Evolutionary conservation across 1,140 invertebrate species (phyloP), one percentile per base, ranked within the genome.

Genomic region (Hydropsyche tenuis): DNA sequence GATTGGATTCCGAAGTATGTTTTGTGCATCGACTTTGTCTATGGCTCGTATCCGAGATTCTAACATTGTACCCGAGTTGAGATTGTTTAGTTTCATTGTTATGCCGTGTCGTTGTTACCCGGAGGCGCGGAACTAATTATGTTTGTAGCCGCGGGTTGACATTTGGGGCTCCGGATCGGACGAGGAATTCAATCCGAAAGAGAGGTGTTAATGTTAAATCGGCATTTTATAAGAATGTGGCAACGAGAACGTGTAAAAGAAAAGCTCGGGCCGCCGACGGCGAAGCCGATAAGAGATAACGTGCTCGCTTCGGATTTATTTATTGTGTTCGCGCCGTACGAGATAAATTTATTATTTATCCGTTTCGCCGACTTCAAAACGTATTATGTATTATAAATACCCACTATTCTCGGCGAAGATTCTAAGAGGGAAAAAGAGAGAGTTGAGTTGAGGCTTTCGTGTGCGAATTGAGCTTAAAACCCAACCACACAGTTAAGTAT

Each of bases 61-160:
- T 37, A 37, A 37, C 30, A 37, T 37, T 37, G 30, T 37, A 37
- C 9, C 9, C 9, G 3, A 9, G 30, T 37, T 9, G 30, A 65
- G 27, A 37, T 65, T 65, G 63, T 65, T 65, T 43, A 65, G 6
- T n/a, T 30, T 43, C 48, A 70, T 70, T 70, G 68, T 56, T 56
- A 48, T n/a, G 16, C 1, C 5, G 48, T 74, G 73, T 72, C 43
- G 73, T 56, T 53, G 69, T 56, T 46, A 65, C 42, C 65, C 63
- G 72, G 72, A 56, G 72, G 63, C 30, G 62, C 65, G 73, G 75
- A 77, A 74, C 75, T 77, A 74, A 77, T 77, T 74, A 72, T 56
- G 68, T 51, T 37, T 51, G 48, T 63, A 66, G 42, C 37, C 64
- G 30, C 27, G 42, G 30, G 69, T 65, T 77, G 73, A 74, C 72